Base-by-base conservation (phyloP, 2,888 invertebrate species). In the Agrenia bidenticulata region DNA sequence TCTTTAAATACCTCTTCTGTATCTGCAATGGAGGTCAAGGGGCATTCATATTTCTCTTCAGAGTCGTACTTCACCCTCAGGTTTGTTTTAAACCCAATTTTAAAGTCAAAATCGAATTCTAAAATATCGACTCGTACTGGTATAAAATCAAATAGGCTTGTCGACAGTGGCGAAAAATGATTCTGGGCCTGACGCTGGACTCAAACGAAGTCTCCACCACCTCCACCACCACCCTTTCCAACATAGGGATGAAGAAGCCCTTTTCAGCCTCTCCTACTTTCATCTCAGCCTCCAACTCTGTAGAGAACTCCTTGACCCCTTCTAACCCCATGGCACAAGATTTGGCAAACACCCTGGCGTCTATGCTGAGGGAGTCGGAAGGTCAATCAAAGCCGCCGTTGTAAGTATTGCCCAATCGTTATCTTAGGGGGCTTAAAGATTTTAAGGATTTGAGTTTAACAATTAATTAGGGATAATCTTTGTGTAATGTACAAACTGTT, bases 11-110 rank as follows among this genome's bases (percentile, higher is more conserved):
- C 39, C 49, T 74, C 21, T 73, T 70, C 41, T 68, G 68, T 37
- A 59, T 76, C 37, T 72, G 70, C 26, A 76, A 76, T 62, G 72
- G 68, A 23, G 74, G 74, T 26, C 76, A 76, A 67, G 76, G 76
- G 39, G 39, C 70, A 17, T 63, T 76, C 49, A 74, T 76, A 26
- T 74, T 76, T 51, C 60, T 76, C 7, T 74, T 76, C 54, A 58
- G 76, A 49, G 76, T 76, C 13, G 32, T 64, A 24, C 61, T 76
- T 11, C 70, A 76, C 49, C 73, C 74, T 32, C 72, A 75, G 63
- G 73, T 70, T 63, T 42, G 19, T 4, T 23, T n/a, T n/a, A n/a
- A 42, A 41, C 4, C 4, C 24, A 24, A 51, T 51, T 51, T 24
- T 7, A 24, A 51, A 51, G n/a, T n/a, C n/a, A n/a, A n/a, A n/a